phyloP scores from a whole-genome alignment of 1,140 invertebrate species.

The Panonychus citri region DNA sequence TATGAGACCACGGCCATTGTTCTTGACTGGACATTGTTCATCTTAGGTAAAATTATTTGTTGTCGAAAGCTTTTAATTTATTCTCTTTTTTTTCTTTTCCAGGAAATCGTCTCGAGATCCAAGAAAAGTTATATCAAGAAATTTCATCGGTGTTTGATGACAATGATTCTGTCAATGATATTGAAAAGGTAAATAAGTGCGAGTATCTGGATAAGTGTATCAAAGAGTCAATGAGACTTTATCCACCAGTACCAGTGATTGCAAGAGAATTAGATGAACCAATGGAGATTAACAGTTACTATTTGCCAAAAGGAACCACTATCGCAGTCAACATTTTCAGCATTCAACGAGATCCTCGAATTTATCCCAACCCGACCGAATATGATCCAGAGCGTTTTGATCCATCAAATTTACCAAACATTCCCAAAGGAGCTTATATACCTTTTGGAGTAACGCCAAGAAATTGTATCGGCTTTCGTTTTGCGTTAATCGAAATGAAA shows the following conservation, averaged over 20 bases:
- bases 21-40: too few relatives aligned
- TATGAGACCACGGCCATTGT: too few relatives aligned
- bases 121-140: background rate
- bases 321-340: conserved; percentile 22
- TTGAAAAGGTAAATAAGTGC: background rate
- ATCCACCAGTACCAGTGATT: conserved; percentile 36
- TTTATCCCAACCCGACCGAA: too few relatives aligned
- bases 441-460: too few relatives aligned
- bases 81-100: too few relatives aligned
- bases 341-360: conserved; percentile 38
- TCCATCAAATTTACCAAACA: too few relatives aligned
- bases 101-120: conserved; percentile 7
- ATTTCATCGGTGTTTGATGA: background rate
- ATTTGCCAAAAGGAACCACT: conserved; percentile 23
- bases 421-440: too few relatives aligned
- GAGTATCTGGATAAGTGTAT: conserved; percentile 16
- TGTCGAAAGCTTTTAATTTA: too few relatives aligned
- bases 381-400: too few relatives aligned
- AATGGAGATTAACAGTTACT: conserved; percentile 11
- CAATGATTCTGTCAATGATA: background rate
- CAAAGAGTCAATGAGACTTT: conserved; percentile 35
- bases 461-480: too few relatives aligned
- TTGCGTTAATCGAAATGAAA: too few relatives aligned
- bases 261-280: background rate
- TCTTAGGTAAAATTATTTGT: too few relatives aligned